Conservation (phyloP, 2,888 invertebrate genomes). For the Stenurella melanura region DNA sequence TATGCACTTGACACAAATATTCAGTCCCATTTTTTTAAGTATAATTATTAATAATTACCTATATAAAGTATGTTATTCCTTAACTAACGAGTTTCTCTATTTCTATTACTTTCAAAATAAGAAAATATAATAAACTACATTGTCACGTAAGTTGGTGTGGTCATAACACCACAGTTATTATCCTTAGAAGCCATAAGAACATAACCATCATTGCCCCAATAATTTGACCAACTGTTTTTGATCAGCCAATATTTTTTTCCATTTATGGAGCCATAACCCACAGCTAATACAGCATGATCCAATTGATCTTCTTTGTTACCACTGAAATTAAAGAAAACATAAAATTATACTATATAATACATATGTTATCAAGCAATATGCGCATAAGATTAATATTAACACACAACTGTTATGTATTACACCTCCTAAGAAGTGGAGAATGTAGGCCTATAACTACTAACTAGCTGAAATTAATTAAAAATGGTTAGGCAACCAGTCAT, state of each 20-base stretch:
- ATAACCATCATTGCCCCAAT: conserved; percentile 98
- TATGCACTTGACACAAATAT: background rate
- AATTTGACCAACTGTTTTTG: conserved; percentile 97
- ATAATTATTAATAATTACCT: background rate
- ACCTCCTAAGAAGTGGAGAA: too few relatives aligned
- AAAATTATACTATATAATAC: too few relatives aligned
- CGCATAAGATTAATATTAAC: too few relatives aligned
- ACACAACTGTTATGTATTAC: too few relatives aligned
- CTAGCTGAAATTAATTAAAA: too few relatives aligned
- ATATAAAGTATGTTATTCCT: background rate
- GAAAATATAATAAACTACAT: conserved; percentile 74
- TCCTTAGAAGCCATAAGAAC: conserved; percentile 91
- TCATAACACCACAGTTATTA: conserved; percentile 95
- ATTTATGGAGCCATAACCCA: conserved; percentile 90
- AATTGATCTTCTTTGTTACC: conserved; percentile 86
- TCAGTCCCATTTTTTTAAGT: background rate
- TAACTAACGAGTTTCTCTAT: background rate
- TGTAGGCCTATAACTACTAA: too few relatives aligned
- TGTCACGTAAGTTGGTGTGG: conserved; percentile 88
- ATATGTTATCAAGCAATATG: too few relatives aligned
- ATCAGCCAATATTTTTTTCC: conserved; percentile 93
- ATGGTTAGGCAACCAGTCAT: too few relatives aligned
- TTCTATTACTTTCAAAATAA: too few relatives aligned
- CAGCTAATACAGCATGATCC: conserved; percentile 95
- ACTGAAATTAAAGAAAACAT: conserved; percentile 69